Base-by-base conservation (phyloP, 2,113 vertebrate species). In the Leiothrix lutea region DNA sequence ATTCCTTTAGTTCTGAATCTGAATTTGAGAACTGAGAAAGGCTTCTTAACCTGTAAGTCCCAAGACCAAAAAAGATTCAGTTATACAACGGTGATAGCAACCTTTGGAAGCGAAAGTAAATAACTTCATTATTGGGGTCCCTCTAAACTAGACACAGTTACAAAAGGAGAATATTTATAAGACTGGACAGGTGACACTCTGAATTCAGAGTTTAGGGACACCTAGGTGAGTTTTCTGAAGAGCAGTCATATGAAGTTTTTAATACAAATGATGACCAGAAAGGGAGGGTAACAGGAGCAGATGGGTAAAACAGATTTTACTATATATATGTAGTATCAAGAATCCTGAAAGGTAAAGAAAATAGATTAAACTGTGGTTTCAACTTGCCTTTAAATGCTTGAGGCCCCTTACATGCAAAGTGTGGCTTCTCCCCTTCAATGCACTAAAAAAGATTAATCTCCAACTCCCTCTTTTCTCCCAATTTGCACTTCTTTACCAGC, bases 61-160 rank as follows among this genome's bases (percentile, higher is more conserved):
- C 20, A 50, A 26, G 5, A 75, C 5, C 7, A 69, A 79, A 50
- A 25, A 58, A 15, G 1, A 13, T 42, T 64, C 1, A 21, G 0
- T 28, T 71, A 2, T 29, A 35, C 5, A 86, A 18, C 0, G 0
- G 2, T 69, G 5, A 58, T 25, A 50, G 51, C 1, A 0, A 79
- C 21, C 6, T 75, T 81, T 35, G 21, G 14, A 13, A 57, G 4
- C 6, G 6, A 81, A 79, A 38, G 8, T n/a, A 70, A 81, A 45
- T 19, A 64, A 40, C 61, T 13, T 69, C 5, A 2, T 40, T 60
- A 17, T 51, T 12, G 14, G 2, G 2, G 2, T 53, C 4, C 18
- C 9, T 81, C 26, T 80, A 69, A 90, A 70, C 7, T 33, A 61
- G 11, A 86, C 4, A 12, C 10, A 73, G 13, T 54, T 83, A 31